phyloP scores from a whole-genome alignment of 2,888 invertebrate species.

The Yponomeuta malinellus region DNA sequence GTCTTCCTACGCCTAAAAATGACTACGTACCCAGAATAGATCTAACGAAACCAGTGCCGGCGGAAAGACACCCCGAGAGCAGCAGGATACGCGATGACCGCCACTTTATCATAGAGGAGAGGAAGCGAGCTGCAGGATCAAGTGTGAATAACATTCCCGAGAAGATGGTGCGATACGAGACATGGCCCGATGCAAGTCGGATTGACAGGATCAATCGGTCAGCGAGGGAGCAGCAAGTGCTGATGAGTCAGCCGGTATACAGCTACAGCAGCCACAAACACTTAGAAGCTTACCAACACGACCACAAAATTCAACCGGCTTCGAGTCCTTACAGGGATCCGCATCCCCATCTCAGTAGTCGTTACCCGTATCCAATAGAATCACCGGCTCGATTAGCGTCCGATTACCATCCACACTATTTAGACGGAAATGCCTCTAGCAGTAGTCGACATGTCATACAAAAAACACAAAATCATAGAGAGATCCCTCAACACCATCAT shows the following conservation, averaged over 20 bases:
- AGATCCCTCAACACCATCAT: conserved; percentile 31
- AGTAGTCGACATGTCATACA: conserved; percentile 57
- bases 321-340: conserved; percentile 46
- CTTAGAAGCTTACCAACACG: conserved; percentile 60
- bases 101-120: conserved; percentile 58
- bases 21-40: conserved; percentile 68
- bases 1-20: conserved; percentile 38
- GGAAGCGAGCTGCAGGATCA: conserved; percentile 58
- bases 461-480: conserved; percentile 58
- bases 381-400: conserved; percentile 42
- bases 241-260: conserved; percentile 64
- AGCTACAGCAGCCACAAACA: conserved; percentile 64
- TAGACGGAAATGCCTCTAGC: conserved; percentile 45
- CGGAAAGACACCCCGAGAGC: conserved; percentile 49
- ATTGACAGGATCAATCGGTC: conserved; percentile 57
- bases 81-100: conserved; percentile 59
- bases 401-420: conserved; percentile 52
- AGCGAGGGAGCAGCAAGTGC: conserved; percentile 57
- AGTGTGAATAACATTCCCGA: conserved; percentile 69
- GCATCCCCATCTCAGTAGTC: conserved; percentile 41
- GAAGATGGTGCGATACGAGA: conserved; percentile 64
- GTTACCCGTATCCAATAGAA: conserved; percentile 51
- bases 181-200: conserved; percentile 62
- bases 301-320: conserved; percentile 45
- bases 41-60: conserved; percentile 51